Percentiles rank a stretch among this genome's conserved stretches.
phyloP scores from a whole-genome alignment of 2,888 invertebrate genomes.

The Mamestra brassicae region DNA sequence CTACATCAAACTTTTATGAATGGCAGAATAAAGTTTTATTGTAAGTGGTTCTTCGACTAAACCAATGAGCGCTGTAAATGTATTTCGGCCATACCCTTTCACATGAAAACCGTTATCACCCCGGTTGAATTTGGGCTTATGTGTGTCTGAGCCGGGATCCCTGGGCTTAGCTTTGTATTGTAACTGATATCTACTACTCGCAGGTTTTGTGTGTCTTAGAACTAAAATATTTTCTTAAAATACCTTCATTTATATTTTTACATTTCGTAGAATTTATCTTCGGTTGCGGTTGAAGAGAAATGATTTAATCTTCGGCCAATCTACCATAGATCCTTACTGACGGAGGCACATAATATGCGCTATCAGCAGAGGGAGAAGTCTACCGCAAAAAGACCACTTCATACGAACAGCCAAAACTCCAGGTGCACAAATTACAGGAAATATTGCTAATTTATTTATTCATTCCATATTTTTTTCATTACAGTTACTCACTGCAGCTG shows the following conservation, averaged over 20 bases:
- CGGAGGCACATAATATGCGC: not conserved
- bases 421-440: too few species aligned
- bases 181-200: constrained; percentile 9
- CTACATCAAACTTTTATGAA: not conserved
- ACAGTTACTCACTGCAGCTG: too few species aligned
- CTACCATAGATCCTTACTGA: not conserved
- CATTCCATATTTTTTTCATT: too few species aligned
- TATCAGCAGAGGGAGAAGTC: too few species aligned
- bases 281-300: too few species aligned
- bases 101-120: constrained; percentile 7
- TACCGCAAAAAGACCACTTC: too few species aligned
- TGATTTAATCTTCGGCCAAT: not conserved
- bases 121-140: not conserved
- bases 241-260: too few species aligned
- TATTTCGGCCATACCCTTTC: constrained; percentile 15
- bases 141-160: constrained; percentile 7
- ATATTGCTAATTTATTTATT: too few species aligned
- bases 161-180: constrained; percentile 18
- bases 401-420: too few species aligned
- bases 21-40: constrained; percentile 6
- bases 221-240: not conserved
- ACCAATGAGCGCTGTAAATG: constrained; percentile 6
- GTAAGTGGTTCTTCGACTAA: not conserved
- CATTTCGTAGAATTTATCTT: too few species aligned
- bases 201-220: not conserved